phyloP scores from a whole-genome alignment of 1,140 invertebrate genomes.

The Drosophila subobscura region DNA sequence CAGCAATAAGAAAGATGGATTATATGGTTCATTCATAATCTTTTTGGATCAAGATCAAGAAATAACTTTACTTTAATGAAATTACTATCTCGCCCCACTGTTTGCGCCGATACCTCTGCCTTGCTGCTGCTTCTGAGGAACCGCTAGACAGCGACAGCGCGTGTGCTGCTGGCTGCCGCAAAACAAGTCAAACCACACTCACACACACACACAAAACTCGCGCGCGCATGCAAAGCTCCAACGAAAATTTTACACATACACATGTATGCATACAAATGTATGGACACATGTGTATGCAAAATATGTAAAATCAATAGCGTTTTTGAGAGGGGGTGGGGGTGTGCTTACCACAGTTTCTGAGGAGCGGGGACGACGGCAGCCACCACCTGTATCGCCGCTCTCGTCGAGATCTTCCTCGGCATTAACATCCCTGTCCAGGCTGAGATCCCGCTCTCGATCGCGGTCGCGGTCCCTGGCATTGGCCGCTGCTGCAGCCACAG shows the following conservation, averaged over 20 bases:
- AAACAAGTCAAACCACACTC: slow-evolving; percentile 81
- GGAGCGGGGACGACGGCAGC: slow-evolving; percentile 29
- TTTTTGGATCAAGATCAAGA: neutral
- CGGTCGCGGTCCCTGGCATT: slow-evolving; percentile 57
- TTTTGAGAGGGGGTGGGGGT: slow-evolving; percentile 31
- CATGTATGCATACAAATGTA: slow-evolving; percentile 11
- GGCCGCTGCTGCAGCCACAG: slow-evolving; percentile 59
- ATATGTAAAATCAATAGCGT: slow-evolving; percentile 53
- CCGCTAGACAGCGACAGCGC: slow-evolving; percentile 70
- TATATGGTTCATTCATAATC: no score
- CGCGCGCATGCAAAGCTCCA: slow-evolving; percentile 40
- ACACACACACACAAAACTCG: slow-evolving; percentile 50
- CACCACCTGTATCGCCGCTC: slow-evolving; percentile 8
- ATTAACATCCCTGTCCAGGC: slow-evolving; percentile 39
- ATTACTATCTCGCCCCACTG: slow-evolving; percentile 43
- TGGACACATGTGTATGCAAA: slow-evolving; percentile 38
- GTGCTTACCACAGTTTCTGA: slow-evolving; percentile 72
- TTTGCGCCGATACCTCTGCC: slow-evolving; percentile 53
- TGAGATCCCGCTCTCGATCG: slow-evolving; percentile 27
- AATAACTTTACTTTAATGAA: neutral
- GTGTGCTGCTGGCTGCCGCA: slow-evolving; percentile 72
- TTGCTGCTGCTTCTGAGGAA: slow-evolving; percentile 57
- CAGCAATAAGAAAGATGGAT: no score
- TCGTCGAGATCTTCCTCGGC: slow-evolving; percentile 31
- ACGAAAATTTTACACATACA: slow-evolving; percentile 24